These are phyloP conservation scores for Dasypolia templi DNA, from an alignment of 2,888 invertebrate genomes.

Conservation along the genomic window DNA sequence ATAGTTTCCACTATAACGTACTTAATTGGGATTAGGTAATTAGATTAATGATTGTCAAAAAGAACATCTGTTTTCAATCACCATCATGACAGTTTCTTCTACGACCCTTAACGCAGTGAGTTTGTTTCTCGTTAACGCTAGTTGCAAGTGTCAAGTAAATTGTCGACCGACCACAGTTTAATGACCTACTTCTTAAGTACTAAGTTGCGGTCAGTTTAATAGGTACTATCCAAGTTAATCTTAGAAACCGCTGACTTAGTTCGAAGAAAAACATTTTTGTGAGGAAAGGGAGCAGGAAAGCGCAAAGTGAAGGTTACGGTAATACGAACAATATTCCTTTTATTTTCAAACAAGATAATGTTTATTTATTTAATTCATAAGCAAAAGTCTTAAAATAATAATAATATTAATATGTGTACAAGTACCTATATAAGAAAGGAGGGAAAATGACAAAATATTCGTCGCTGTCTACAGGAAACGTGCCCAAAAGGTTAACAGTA, in stretches of 20 bases:
- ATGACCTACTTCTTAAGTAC: constrained; percentile 40
- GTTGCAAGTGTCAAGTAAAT: background rate
- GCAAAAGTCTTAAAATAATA: background rate
- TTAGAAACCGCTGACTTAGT: constrained; percentile 1
- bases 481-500: background rate
- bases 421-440: too few relatives aligned
- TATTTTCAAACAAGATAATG: too few relatives aligned
- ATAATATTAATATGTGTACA: too few relatives aligned
- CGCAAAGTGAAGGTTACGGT: background rate
- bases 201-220: constrained; percentile 38
- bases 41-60: too few relatives aligned
- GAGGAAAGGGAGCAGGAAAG: background rate
- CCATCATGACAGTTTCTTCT: background rate
- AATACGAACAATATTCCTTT: background rate
- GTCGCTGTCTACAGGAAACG: background rate
- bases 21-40: too few relatives aligned
- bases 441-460: background rate
- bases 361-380: background rate
- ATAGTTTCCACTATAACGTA: too few relatives aligned
- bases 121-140: constrained; percentile 9
- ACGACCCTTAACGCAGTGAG: background rate
- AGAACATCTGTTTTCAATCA: background rate
- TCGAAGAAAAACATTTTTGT: background rate
- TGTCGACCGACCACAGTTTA: constrained; percentile 9
- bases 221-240: constrained; percentile 1